Evolutionary conservation across 2,888 invertebrate species (phyloP), one percentile per base, ranked within the genome.

Genomic region (Psylliodes chrysocephalus): DNA sequence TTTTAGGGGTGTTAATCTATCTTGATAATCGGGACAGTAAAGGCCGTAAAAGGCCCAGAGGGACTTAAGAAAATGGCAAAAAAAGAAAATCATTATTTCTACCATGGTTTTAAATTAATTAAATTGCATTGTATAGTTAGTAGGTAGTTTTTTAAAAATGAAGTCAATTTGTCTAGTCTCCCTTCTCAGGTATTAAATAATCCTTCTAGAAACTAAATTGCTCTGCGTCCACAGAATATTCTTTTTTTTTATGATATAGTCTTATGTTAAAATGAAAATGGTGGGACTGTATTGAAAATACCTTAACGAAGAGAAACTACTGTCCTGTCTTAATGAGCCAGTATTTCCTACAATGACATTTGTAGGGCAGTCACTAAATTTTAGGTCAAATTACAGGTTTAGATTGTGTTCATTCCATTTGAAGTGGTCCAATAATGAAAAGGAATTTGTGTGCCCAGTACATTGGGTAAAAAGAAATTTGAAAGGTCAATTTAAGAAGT

Each of bases 301-400:
- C 55, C 38, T 55, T n/a, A 60, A 60, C 15, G 59, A 35, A 33
- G 62, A 66, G 73, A 70, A 69, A 79, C 68, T 67, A 74, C 73
- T 71, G 70, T 74, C 72, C 71, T 74, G 72, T 77, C 76, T 70
- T 73, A 69, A 67, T 66, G 75, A 76, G 79, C 80, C 82, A 81
- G 82, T 81, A 81, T 81, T n/a, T 81, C 80, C 79, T 81, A 80
- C 79, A 74, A 77, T 74, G 73, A 73, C 73, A 75, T 70, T 72
- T 74, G 76, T 78, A 77, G 75, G 75, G 71, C 70, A 81, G 81
- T 81, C 81, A 82, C 79, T 81, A 79, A 74, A 77, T 77, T 81
- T 70, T 82, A 81, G 81, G 79, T 80, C 79, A 79, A 81, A 81
- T 79, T 80, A 72, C 76, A 77, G 77, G 75, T 75, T 72, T 75